phyloP scores from a whole-genome alignment of 1,140 invertebrate species.

The Solenopsis invicta region DNA sequence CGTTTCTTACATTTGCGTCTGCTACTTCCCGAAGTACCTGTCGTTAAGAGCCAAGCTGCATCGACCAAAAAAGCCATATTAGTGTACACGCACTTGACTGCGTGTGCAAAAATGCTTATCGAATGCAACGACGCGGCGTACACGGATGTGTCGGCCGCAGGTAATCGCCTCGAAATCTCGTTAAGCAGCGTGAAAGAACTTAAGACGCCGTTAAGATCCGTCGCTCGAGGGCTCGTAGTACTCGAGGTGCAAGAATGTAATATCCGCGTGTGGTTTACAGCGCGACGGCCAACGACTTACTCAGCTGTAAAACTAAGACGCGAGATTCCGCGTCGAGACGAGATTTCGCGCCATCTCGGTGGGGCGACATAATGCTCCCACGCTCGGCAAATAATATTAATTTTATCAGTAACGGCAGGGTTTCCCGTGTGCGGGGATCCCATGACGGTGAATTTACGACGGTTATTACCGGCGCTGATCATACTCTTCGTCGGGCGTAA shows the following conservation, averaged over 20 bases:
- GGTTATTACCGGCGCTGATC: constrained; percentile 40
- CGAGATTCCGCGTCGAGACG: constrained; percentile 31
- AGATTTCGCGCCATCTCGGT: constrained; percentile 43
- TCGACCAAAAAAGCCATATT: neutral
- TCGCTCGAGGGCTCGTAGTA: neutral
- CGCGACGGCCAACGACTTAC: constrained; percentile 58
- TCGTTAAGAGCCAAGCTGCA: neutral
- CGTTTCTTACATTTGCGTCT: neutral
- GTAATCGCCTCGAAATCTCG: constrained; percentile 59
- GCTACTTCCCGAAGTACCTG: constrained; percentile 1
- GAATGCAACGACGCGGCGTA: neutral
- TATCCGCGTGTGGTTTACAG: constrained; percentile 62
- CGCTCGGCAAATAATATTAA: constrained; percentile 45
- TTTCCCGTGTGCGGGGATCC: neutral
- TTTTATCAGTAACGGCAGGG: constrained; percentile 40
- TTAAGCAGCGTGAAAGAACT: constrained; percentile 60
- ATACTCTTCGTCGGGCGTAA: constrained; percentile 41
- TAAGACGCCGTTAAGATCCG: constrained; percentile 49
- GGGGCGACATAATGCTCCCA: constrained; percentile 46
- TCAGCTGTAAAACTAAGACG: constrained; percentile 64
- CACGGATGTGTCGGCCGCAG: neutral
- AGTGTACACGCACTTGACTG: neutral
- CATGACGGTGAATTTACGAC: constrained; percentile 5
- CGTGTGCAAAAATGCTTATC: constrained; percentile 49
- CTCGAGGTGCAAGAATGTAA: constrained; percentile 50